Base-by-base conservation (phyloP, 2,888 invertebrate genomes). In the Limnephilus auricula region DNA sequence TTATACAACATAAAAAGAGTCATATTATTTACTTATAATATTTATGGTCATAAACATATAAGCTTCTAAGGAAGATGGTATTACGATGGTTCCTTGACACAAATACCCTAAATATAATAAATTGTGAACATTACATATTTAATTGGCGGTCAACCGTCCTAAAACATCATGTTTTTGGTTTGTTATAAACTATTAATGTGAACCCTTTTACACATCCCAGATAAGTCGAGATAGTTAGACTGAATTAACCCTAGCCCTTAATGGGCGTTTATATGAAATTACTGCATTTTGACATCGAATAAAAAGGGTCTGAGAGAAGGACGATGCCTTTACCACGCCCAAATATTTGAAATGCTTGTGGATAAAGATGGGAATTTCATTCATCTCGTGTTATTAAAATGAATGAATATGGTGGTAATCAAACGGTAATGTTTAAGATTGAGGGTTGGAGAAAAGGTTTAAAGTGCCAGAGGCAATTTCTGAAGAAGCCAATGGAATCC, bases 401-500 rank as follows among this genome's bases (percentile, higher is more conserved):
- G 65, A n/a, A 65, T 65, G 65, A 6, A 25, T 25, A 25, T 25
- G 65, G 65, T 65, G 25, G 25, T 65, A 65, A 65, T 65, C 25
- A 65, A 50, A 65, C 65, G 65, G 65, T n/a, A 65, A 25, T 65
- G 18, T 65, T n/a, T 65, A 25, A 65, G 25, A 65, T 65, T 25
- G n/a, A 65, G 65, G 65, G 65, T 65, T 65, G n/a, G 65, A 25
- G 9, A 9, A 25, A 65, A 65, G 65, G 65, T 65, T 65, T 10
- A 80, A 32, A 80, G 5, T 15, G 80, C 80, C 80, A 4, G 80
- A 18, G 80, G 80, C 15, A 9, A 80, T 31, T 82, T 31, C 82
- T 82, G 82, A 82, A 82, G 82, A 82, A 34, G 82, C 82, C n/a
- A 34, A 13, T 32, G 82, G 82, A 34, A 82, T 82, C 82, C 25